phyloP scores from a whole-genome alignment of 2,113 vertebrate species.

The Platysteira castanea region DNA sequence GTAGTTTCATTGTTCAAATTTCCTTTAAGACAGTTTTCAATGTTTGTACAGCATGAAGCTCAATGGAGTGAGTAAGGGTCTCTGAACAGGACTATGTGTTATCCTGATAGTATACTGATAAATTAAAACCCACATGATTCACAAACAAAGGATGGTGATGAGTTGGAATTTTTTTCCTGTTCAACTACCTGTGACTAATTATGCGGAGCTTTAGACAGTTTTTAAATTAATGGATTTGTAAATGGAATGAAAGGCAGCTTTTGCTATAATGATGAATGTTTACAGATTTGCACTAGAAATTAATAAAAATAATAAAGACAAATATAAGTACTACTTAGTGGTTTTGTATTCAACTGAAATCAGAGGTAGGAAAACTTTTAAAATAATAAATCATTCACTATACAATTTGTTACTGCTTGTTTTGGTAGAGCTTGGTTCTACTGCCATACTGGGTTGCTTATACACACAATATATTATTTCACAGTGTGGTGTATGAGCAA shows the following conservation, averaged over 20 bases:
- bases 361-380: neutral
- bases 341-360: neutral
- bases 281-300: neutral
- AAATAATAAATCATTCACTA: neutral
- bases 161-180: neutral
- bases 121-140: neutral
- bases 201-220: neutral
- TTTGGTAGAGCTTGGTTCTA: neutral
- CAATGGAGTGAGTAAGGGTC: neutral
- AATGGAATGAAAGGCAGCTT: neutral
- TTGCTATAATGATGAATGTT: neutral
- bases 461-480: neutral
- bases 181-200: neutral
- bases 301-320: neutral
- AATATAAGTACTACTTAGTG: neutral
- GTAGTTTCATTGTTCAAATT: neutral
- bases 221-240: neutral
- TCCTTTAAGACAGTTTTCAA: neutral
- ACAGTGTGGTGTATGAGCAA: neutral
- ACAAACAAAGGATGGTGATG: neutral
- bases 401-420: neutral
- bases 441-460: neutral
- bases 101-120: neutral
- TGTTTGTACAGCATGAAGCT: neutral
- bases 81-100: neutral